Conservation (phyloP, 1,140 invertebrate genomes). For the Semibalanus balanoides region DNA sequence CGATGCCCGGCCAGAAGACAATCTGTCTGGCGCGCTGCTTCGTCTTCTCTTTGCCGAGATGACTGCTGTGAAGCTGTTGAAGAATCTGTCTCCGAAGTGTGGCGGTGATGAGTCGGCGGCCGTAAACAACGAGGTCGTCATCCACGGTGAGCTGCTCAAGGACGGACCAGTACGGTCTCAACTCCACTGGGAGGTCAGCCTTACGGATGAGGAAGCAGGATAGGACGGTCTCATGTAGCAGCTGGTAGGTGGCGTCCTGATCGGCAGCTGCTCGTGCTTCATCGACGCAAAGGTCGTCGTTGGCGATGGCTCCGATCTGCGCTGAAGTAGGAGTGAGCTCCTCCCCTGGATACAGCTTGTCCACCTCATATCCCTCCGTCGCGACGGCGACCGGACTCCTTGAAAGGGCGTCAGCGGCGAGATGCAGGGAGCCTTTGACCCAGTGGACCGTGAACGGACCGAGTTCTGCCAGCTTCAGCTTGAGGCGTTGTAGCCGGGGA, state of each 20-base stretch:
- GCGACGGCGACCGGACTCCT: not conserved
- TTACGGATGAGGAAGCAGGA: too few species aligned
- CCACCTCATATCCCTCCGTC: too few species aligned
- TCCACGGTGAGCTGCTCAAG: constrained; percentile 6
- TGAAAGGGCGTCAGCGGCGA: constrained; percentile 12
- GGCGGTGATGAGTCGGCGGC: constrained; percentile 6
- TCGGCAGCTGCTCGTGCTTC: too few species aligned
- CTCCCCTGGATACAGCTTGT: too few species aligned
- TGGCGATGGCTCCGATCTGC: too few species aligned
- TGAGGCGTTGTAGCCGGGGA: constrained; percentile 4
- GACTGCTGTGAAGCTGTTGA: constrained; percentile 3
- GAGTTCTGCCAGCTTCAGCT: constrained; percentile 8
- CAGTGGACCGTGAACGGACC: constrained; percentile 12
- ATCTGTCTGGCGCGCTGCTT: constrained; percentile 19
- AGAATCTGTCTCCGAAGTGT: too few species aligned
- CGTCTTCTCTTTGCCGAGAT: constrained; percentile 7
- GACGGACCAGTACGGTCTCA: not conserved
- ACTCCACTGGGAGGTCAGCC: too few species aligned
- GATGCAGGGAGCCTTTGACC: constrained; percentile 11
- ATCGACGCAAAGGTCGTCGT: too few species aligned
- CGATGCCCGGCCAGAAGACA: constrained; percentile 23
- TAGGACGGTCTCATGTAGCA: too few species aligned
- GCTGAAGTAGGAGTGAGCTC: too few species aligned
- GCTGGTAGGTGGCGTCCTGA: too few species aligned
- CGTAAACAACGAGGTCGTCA: constrained; percentile 9